Evolutionary conservation across 2,797 vertebrate species (phyloP).

Genomic region (Tragelaphus eurycerus): DNA sequence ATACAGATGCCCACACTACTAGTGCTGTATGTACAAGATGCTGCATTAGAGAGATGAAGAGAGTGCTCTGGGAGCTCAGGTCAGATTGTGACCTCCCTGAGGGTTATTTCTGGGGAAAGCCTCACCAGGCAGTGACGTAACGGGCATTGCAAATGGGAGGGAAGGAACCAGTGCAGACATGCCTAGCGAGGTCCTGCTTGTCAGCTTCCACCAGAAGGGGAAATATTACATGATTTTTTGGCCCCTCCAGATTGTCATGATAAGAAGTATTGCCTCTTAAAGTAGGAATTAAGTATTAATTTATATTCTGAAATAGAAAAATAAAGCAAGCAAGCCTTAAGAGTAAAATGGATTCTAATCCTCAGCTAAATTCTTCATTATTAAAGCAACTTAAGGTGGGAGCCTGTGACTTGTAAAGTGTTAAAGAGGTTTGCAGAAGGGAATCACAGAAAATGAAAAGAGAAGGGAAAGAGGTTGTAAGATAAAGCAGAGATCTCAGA

Average conservation of each 20-base stretch:
- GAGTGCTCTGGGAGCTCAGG: background rate
- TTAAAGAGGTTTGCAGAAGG: background rate
- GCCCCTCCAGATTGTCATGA: background rate
- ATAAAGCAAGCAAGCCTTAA: background rate
- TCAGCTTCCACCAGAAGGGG: background rate
- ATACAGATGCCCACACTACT: too few relatives aligned
- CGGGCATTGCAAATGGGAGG: background rate
- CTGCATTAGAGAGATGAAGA: background rate
- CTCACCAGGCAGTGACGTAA: background rate
- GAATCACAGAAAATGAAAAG: background rate
- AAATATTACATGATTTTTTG: background rate
- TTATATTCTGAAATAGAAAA: conserved; percentile 34
- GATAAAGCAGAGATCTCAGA: background rate
- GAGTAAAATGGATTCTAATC: background rate
- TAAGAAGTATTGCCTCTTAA: background rate
- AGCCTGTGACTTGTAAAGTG: background rate
- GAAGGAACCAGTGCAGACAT: background rate
- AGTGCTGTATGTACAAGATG: background rate
- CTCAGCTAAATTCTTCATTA: background rate
- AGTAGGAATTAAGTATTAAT: background rate
- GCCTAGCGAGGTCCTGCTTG: too few relatives aligned
- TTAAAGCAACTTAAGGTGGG: background rate
- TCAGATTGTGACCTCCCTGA: background rate
- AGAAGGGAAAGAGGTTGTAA: background rate
- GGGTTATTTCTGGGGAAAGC: background rate